Evolutionary conservation across 2,888 invertebrate species (phyloP), one percentile per base, ranked within the genome.

Genomic region (Toxonevra muliebris): DNA sequence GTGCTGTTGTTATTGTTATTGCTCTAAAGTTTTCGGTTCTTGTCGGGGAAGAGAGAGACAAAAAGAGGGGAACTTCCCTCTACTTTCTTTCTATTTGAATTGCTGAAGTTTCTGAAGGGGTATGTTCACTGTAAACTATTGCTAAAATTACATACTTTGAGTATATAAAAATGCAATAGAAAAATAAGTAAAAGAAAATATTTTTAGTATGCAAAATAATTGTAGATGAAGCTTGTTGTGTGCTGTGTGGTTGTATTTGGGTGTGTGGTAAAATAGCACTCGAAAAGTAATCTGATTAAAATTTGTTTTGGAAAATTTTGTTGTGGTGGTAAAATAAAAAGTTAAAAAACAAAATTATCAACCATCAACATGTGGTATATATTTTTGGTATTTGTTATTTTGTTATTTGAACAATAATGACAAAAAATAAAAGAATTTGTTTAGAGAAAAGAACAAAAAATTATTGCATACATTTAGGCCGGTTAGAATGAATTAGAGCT

Each of bases 1-100:
- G 3, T 65, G 41, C 52, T 50, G 10, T 58, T 58, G 58, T 52
- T 58, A 2, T 17, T 65, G 17, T 52, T 58, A 30, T 52, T 50
- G 20, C 42, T 58, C 42, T 15, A n/a, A 10, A 13, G 17, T 41
- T 41, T 41, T 41, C 41, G 1, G 2, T 43, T 41, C 41, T 52
- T 12, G 15, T 52, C 9, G 4, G 15, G 2, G 1, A 5, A 30
- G 30, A 30, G 30, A 30, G 30, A 30, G 30, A 30, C 2, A 4
- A 30, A 30, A 30, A 30, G 30, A 30, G 7, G 30, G 30, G 7
- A 30, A 7, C 7, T 8, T 4, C 12, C 17, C 55, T 17, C 1
- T 53, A 19, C 19, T 41, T 30, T 40, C 4, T 17, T 40, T 20
- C 9, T 20, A 4, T 13, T 3, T 42, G 3, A 13, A 41, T 12